A percentile compares a stretch with the other conserved stretches of the same genome.
These are phyloP conservation scores for Crocuta crocuta DNA, from an alignment of 2,113 vertebrate species.

Conservation along the genomic window DNA sequence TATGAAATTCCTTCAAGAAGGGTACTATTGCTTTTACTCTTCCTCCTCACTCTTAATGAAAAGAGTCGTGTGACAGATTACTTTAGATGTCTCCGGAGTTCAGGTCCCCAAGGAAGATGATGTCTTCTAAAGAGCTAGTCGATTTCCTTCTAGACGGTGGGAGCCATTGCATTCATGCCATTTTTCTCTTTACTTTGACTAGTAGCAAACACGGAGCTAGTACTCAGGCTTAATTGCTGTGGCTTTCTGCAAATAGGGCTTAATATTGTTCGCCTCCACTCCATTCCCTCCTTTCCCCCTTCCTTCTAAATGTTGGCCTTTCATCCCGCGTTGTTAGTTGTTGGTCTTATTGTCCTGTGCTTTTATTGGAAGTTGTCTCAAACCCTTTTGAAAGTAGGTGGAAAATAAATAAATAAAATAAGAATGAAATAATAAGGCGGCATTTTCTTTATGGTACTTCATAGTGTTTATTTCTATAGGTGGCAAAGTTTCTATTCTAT, in stretches of 20 bases:
- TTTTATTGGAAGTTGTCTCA: not conserved
- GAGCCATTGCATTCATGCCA: not conserved
- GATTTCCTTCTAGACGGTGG: not conserved
- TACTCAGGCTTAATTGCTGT: not conserved
- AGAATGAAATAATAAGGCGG: not conserved
- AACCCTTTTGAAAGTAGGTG: not conserved
- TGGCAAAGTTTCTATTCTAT: not conserved
- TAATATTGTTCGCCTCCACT: not conserved
- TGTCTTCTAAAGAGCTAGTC: not conserved
- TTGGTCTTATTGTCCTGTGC: not conserved
- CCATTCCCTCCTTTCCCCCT: not conserved
- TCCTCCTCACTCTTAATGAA: not conserved
- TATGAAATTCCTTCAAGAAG: constrained; percentile 39
- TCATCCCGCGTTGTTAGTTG: not conserved
- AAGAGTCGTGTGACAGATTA: not conserved
- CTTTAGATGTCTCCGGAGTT: constrained; percentile 26
- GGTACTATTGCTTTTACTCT: constrained; percentile 12
- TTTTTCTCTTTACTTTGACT: not conserved
- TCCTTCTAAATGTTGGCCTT: not conserved
- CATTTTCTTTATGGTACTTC: constrained; percentile 14
- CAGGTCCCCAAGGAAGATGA: not conserved
- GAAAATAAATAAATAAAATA: constrained; percentile 44
- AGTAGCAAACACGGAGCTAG: not conserved
- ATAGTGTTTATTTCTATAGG: not conserved
- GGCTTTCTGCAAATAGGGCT: not conserved